phyloP scores from a whole-genome alignment of 35 echinoderm and acorn worm genomes.

The Heliocidaris tuberculata region DNA sequence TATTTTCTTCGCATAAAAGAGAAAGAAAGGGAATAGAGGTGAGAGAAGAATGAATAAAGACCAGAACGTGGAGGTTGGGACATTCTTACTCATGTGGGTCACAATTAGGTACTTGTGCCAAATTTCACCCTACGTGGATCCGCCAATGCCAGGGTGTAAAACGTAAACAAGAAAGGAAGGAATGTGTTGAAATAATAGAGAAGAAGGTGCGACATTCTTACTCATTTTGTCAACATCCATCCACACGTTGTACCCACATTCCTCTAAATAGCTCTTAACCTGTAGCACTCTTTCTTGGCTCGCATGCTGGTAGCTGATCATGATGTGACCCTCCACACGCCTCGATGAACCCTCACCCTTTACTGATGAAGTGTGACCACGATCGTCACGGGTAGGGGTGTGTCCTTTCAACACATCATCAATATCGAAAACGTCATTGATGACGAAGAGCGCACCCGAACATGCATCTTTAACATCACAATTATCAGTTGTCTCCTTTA shows the following conservation, averaged over 20 bases:
- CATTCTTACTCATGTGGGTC: neutral
- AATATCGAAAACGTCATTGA: neutral
- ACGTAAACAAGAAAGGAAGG: too few relatives aligned
- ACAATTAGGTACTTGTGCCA: neutral
- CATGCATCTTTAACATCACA: neutral
- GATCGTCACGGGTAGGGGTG: neutral
- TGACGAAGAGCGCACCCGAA: neutral
- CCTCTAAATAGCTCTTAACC: slow-evolving; percentile 26
- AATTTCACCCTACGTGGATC: neutral
- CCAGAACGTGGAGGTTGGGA: neutral
- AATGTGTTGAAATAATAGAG: too few relatives aligned
- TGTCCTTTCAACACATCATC: neutral
- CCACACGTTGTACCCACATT: slow-evolving; percentile 50
- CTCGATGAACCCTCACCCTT: neutral
- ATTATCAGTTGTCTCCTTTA: neutral
- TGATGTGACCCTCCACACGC: slow-evolving; percentile 1
- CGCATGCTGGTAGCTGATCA: slow-evolving; percentile 67
- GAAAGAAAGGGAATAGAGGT: neutral
- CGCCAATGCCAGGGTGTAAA: neutral
- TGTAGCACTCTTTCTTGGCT: slow-evolving; percentile 19
- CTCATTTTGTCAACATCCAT: slow-evolving; percentile 66
- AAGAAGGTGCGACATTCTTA: neutral
- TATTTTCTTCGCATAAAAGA: neutral
- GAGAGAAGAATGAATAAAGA: neutral
- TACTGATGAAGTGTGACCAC: neutral